phyloP scores from a whole-genome alignment of 2,888 invertebrate species.

The Pollenia angustigena region DNA sequence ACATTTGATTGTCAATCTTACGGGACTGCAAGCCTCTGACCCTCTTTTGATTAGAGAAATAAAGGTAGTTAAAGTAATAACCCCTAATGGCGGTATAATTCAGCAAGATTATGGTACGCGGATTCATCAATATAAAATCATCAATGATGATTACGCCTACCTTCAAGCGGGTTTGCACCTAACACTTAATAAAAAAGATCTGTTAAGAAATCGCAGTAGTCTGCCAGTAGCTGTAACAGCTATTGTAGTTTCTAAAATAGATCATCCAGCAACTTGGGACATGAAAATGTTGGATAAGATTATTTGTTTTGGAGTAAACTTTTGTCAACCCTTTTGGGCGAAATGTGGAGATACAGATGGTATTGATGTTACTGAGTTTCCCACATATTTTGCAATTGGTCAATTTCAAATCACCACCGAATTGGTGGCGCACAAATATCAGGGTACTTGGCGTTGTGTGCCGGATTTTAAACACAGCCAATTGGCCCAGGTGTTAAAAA shows the following conservation, averaged over 20 bases:
- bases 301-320: slow-evolving; percentile 80
- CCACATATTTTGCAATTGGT: slow-evolving; percentile 79
- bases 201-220: slow-evolving; percentile 80
- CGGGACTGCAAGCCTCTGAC: slow-evolving; percentile 75
- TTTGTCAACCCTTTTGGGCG: slow-evolving; percentile 80
- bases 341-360: slow-evolving; percentile 76
- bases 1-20: slow-evolving; percentile 78
- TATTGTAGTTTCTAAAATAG: slow-evolving; percentile 81
- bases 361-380: slow-evolving; percentile 80
- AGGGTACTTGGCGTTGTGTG: slow-evolving; percentile 81
- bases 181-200: slow-evolving; percentile 78
- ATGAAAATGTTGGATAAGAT: slow-evolving; percentile 79
- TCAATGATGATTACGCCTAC: slow-evolving; percentile 80
- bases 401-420: slow-evolving; percentile 79
- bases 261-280: slow-evolving; percentile 82
- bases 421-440: slow-evolving; percentile 75
- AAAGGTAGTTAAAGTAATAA: slow-evolving; percentile 78
- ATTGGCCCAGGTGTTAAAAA: slow-evolving; percentile 77
- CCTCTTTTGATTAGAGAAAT: slow-evolving; percentile 79
- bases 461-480: slow-evolving; percentile 79
- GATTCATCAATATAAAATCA: slow-evolving; percentile 78
- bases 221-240: slow-evolving; percentile 80
- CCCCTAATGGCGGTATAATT: slow-evolving; percentile 77
- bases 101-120: slow-evolving; percentile 78
- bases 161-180: slow-evolving; percentile 79